Evolutionary conservation across 2,888 invertebrate genomes (phyloP).

Genomic region (Dinocampus coccinellae): DNA sequence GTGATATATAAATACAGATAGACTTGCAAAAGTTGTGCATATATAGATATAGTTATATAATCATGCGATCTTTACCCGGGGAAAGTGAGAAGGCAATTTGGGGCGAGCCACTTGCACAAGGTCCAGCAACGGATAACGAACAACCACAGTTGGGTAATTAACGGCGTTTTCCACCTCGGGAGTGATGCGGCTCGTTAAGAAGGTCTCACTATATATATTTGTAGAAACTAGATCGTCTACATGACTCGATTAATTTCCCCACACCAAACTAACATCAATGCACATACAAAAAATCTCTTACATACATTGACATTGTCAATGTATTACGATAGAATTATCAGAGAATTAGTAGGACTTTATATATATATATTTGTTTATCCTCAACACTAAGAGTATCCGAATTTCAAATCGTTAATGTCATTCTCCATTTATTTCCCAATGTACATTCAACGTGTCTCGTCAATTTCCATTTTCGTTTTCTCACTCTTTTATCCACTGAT

Average conservation of each 20-base stretch:
- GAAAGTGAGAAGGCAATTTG: slow-evolving; percentile 65
- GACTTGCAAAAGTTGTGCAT: neutral
- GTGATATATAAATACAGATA: slow-evolving; percentile 10
- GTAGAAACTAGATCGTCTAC: slow-evolving; percentile 44
- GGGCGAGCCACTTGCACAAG: slow-evolving; percentile 53
- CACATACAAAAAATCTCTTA: no score
- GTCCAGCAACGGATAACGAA: slow-evolving; percentile 61
- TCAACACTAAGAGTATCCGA: slow-evolving; percentile 13
- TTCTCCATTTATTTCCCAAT: slow-evolving; percentile 27
- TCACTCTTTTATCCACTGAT: slow-evolving; percentile 17
- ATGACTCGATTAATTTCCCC: slow-evolving; percentile 22
- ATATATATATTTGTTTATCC: slow-evolving; percentile 1
- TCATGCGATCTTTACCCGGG: slow-evolving; percentile 51
- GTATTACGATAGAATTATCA: no score
- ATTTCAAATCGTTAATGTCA: slow-evolving; percentile 28
- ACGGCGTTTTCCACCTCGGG: slow-evolving; percentile 64
- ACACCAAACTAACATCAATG: no score
- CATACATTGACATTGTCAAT: no score
- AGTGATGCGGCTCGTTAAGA: slow-evolving; percentile 68
- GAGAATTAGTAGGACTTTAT: neutral
- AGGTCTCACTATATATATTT: slow-evolving; percentile 49
- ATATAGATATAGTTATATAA: slow-evolving; percentile 39
- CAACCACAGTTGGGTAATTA: slow-evolving; percentile 63
- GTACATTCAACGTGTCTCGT: slow-evolving; percentile 37
- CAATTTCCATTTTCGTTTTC: slow-evolving; percentile 34